These are phyloP conservation scores for Serrognathus titanus DNA, from an alignment of 2,888 invertebrate genomes.

Conservation along the genomic window DNA sequence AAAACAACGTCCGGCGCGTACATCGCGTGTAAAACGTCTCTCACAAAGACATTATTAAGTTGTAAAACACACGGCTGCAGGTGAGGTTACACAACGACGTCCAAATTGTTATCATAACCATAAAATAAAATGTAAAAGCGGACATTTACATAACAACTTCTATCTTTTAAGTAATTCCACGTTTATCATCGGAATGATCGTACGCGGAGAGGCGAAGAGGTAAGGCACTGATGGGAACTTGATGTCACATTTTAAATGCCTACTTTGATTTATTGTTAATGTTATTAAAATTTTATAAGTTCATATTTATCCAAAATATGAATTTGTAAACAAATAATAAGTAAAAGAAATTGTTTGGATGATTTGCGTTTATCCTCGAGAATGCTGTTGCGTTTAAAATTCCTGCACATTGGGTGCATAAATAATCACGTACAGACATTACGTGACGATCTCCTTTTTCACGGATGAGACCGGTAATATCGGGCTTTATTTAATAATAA, in stretches of 20 bases:
- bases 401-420: not conserved
- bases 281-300: no score
- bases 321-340: no score
- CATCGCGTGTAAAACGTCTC: not conserved
- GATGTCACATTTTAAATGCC: no score
- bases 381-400: not conserved
- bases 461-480: not conserved
- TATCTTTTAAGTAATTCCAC: constrained; percentile 15
- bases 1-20: no score
- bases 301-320: no score
- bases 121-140: constrained; percentile 23
- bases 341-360: not conserved
- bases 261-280: no score
- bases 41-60: constrained; percentile 14
- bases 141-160: constrained; percentile 18
- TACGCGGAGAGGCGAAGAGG: constrained; percentile 1
- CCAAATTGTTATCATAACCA: constrained; percentile 20
- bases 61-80: constrained; percentile 9
- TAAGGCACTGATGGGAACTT: no score
- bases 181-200: constrained; percentile 16
- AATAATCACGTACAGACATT: not conserved
- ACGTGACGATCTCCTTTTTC: constrained; percentile 6
- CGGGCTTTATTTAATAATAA: constrained; percentile 2
- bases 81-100: constrained; percentile 1
- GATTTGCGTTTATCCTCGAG: not conserved